A percentile compares a stretch with the other conserved stretches of the same genome.
These are phyloP conservation scores for Phyllopteryx taeniolatus DNA, from an alignment of 2,113 vertebrate genomes.

Conservation along the genomic window DNA sequence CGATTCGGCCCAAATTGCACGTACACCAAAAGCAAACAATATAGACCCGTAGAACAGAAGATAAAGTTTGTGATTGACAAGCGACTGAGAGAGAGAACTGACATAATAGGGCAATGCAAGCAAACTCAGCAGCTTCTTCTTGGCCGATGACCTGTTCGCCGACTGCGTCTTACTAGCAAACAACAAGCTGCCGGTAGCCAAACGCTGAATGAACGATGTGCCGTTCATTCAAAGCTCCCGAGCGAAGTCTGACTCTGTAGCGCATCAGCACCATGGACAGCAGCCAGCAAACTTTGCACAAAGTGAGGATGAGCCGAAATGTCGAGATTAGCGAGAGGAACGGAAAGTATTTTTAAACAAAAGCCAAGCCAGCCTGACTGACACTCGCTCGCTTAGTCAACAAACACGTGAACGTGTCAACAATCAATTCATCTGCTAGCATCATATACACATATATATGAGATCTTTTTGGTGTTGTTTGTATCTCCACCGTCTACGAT, in stretches of 20 bases:
- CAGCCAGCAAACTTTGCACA: conserved; percentile 13
- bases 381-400: background rate
- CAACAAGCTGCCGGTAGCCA: background rate
- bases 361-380: background rate
- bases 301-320: too few species aligned
- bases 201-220: background rate
- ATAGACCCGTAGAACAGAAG: too few species aligned
- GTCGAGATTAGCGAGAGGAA: too few species aligned
- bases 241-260: too few species aligned
- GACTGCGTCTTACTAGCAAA: background rate
- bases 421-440: background rate
- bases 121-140: background rate
- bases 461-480: background rate
- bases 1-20: too few species aligned
- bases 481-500: too few species aligned
- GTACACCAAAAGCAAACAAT: background rate
- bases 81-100: too few species aligned
- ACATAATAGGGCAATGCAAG: background rate
- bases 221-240: too few species aligned
- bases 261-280: conserved; percentile 72
- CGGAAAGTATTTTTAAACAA: too few species aligned
- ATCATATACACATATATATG: too few species aligned
- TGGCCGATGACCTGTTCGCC: too few species aligned
- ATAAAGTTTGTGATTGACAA: too few species aligned
- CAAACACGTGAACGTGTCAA: background rate